Evolutionary conservation across 2,113 vertebrate species (phyloP).

Genomic region (Tursiops truncatus): DNA sequence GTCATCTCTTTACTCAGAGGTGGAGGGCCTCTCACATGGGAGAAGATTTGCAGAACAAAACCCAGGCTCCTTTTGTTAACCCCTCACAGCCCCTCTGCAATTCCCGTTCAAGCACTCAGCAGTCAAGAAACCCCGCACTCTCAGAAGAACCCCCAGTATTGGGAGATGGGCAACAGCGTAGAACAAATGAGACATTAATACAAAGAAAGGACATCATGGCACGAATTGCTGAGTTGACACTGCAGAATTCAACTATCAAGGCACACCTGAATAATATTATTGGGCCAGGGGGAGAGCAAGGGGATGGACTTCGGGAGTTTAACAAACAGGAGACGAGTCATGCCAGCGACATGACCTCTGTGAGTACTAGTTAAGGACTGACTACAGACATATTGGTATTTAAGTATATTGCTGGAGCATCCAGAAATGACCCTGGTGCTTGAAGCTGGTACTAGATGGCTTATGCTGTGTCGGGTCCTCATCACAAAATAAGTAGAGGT

Average conservation of each 20-base stretch:
- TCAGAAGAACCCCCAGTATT: neutral
- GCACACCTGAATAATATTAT: conserved; percentile 84
- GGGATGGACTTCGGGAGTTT: conserved; percentile 63
- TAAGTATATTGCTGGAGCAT: neutral
- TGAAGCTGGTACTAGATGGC: neutral
- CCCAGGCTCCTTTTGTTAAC: conserved; percentile 73
- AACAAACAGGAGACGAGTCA: neutral
- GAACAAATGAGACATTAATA: conserved; percentile 25
- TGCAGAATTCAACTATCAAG: conserved; percentile 89
- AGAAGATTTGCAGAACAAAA: conserved; percentile 67
- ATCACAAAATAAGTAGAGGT: neutral
- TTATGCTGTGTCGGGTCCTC: neutral
- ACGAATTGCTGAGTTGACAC: conserved; percentile 87
- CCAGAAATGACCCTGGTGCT: neutral
- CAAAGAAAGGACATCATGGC: conserved; percentile 82
- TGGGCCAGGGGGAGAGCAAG: conserved; percentile 61
- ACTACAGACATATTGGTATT: neutral
- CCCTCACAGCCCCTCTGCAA: conserved; percentile 54
- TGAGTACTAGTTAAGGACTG: conserved; percentile 43
- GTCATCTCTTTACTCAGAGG: conserved; percentile 59
- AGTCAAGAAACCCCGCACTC: neutral
- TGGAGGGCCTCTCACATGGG: conserved; percentile 60
- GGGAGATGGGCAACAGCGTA: conserved; percentile 40
- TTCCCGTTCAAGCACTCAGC: conserved; percentile 44
- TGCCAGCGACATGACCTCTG: neutral